phyloP scores from a whole-genome alignment of 2,797 vertebrate species.

The Poecile montanus region DNA sequence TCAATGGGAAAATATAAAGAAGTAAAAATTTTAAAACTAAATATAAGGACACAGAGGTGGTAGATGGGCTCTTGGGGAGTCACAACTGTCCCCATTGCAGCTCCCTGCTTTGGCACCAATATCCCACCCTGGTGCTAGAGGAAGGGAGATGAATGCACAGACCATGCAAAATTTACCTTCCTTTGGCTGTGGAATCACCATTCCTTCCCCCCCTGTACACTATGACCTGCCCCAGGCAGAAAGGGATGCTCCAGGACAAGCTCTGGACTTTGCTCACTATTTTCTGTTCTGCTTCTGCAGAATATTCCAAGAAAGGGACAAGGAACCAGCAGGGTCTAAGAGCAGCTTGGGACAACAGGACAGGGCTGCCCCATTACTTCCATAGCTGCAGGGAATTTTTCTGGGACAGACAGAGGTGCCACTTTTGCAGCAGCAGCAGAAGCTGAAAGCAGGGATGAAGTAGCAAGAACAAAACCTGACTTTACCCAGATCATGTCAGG shows the following conservation, averaged over 20 bases:
- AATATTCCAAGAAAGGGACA: not conserved
- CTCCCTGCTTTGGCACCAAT: fast-evolving
- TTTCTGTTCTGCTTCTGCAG: not conserved
- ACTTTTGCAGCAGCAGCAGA: not conserved
- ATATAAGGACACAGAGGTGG: not conserved
- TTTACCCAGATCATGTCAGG: not conserved
- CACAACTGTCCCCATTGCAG: not conserved
- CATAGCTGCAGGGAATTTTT: not conserved
- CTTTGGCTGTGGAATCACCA: not conserved
- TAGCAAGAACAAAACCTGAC: not conserved
- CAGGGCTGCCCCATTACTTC: not conserved
- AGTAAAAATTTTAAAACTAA: not conserved
- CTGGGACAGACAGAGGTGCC: not conserved
- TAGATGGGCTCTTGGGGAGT: not conserved
- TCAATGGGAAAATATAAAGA: fast-evolving
- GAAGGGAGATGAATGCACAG: not conserved
- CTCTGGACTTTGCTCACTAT: not conserved
- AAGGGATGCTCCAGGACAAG: not conserved
- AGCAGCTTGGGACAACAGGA: not conserved
- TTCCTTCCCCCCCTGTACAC: not conserved
- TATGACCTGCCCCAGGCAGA: fast-evolving
- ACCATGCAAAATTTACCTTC: not conserved
- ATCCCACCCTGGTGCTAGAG: not conserved
- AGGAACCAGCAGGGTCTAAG: not conserved
- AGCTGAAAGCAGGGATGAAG: not conserved